phyloP scores from a whole-genome alignment of 2,888 invertebrate species.

The Brachyptera risi region DNA sequence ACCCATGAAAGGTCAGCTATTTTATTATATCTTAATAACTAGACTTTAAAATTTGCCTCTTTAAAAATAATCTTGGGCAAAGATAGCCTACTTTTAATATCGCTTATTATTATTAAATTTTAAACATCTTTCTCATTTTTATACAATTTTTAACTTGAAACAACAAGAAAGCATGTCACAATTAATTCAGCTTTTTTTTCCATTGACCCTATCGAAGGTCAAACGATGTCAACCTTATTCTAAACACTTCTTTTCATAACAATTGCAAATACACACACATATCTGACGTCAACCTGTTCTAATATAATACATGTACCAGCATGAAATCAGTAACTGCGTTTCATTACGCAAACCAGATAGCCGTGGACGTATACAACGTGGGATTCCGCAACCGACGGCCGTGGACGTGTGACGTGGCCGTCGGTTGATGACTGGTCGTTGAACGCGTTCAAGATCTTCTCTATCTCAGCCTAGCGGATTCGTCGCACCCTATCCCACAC shows the following conservation, averaged over 20 bases:
- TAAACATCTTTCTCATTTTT: background rate
- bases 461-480: too few species aligned
- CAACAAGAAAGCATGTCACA: constrained; percentile 6
- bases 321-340: too few species aligned
- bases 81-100: constrained; percentile 1
- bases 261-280: too few species aligned
- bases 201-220: background rate
- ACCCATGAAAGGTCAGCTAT: background rate
- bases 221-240: background rate
- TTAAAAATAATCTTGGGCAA: constrained; percentile 8
- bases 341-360: too few species aligned
- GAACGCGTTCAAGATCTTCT: too few species aligned
- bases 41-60: constrained; percentile 9
- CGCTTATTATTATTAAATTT: background rate
- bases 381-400: too few species aligned
- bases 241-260: background rate
- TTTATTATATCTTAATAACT: background rate
- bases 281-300: too few species aligned
- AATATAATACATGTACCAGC: too few species aligned
- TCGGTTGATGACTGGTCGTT: too few species aligned
- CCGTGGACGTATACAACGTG: too few species aligned
- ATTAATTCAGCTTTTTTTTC: background rate
- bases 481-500: too few species aligned
- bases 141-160: background rate
- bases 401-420: too few species aligned